A percentile compares a stretch with the other conserved stretches of the same genome.
Evolutionary conservation across 2,888 invertebrate species (phyloP).

Genomic region (Sminthurinus aureus): DNA sequence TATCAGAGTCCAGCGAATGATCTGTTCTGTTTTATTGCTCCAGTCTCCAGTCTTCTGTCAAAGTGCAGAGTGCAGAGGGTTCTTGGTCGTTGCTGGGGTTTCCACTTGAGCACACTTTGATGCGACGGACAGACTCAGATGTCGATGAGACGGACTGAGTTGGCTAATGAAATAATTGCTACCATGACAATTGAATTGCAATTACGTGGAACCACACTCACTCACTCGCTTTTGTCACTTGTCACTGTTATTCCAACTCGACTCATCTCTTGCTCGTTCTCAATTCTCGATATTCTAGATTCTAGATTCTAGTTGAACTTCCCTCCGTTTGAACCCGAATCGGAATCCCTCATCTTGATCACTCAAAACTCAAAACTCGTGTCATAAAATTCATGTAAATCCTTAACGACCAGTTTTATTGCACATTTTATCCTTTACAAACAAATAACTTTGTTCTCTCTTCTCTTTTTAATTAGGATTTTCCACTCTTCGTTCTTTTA

Average conservation of each 20-base stretch:
- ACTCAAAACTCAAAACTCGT: too few species aligned
- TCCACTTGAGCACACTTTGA: background rate
- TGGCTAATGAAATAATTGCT: background rate
- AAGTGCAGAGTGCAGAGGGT: background rate
- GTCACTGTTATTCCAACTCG: background rate
- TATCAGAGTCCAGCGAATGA: background rate
- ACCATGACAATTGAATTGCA: conserved; percentile 9
- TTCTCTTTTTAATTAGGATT: too few species aligned
- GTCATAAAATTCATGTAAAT: too few species aligned
- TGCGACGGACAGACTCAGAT: too few species aligned
- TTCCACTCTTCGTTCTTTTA: too few species aligned
- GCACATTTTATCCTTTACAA: too few species aligned
- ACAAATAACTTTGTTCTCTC: too few species aligned
- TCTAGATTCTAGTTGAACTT: too few species aligned
- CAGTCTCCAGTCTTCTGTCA: background rate
- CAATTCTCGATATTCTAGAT: background rate
- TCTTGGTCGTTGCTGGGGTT: background rate
- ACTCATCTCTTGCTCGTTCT: background rate
- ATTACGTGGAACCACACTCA: conserved; percentile 1
- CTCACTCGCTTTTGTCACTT: conserved; percentile 9
- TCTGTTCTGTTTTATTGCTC: background rate
- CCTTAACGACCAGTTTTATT: too few species aligned
- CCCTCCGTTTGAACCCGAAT: too few species aligned
- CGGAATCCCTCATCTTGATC: too few species aligned
- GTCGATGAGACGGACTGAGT: background rate